phyloP scores from a whole-genome alignment of 1,140 invertebrate genomes.

The Euwallacea similis region DNA sequence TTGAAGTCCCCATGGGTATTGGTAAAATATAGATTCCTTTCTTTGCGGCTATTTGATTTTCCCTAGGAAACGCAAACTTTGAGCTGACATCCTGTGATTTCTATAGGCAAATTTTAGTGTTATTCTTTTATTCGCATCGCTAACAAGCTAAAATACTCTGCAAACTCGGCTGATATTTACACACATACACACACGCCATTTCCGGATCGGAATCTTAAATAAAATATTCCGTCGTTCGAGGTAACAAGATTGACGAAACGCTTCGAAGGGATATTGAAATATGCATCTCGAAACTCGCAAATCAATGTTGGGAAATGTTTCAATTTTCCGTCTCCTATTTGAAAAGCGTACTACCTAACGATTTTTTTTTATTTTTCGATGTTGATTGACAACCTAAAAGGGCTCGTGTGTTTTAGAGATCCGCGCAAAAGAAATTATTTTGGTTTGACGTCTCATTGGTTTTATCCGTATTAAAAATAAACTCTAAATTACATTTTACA shows the following conservation, averaged over 20 bases:
- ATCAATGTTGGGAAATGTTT: conserved; percentile 22
- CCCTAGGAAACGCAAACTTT: too few species aligned
- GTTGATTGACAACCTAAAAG: conserved; percentile 5
- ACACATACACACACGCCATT: conserved; percentile 13
- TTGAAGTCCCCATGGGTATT: neutral
- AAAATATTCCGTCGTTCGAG: conserved; percentile 21
- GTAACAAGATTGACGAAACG: conserved; percentile 20
- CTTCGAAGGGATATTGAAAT: conserved; percentile 21
- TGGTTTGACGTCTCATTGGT: too few species aligned
- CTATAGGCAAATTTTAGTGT: too few species aligned
- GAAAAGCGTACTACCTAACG: conserved; percentile 12
- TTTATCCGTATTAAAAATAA: too few species aligned
- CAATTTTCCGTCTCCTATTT: conserved; percentile 20
- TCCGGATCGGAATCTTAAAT: conserved; percentile 19
- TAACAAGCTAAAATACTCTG: conserved; percentile 16
- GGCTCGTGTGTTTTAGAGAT: neutral
- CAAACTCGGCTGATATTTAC: conserved; percentile 16
- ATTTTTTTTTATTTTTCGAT: conserved; percentile 4
- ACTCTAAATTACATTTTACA: too few species aligned
- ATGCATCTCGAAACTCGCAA: conserved; percentile 17
- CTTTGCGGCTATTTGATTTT: too few species aligned
- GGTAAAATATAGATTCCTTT: too few species aligned
- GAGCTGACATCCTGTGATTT: too few species aligned
- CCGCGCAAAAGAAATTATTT: too few species aligned
- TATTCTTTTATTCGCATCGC: conserved; percentile 6